A percentile compares a stretch with the other conserved stretches of the same genome.
phyloP scores from a whole-genome alignment of 2,888 invertebrate species.

The Neocrepidodera transversa region DNA sequence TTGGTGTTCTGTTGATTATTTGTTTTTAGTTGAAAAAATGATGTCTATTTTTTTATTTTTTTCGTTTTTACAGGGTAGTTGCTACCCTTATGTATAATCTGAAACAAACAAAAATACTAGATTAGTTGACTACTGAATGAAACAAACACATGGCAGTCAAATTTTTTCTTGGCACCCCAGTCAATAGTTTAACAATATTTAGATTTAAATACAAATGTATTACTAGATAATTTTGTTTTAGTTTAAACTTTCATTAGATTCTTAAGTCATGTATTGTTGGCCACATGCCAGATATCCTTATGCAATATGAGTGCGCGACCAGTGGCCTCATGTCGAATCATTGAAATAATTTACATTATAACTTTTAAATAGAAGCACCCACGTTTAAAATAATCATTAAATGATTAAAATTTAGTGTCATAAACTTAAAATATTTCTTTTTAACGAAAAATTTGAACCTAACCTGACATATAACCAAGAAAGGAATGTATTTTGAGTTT shows the following conservation, averaged over 20 bases:
- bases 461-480: too few species aligned
- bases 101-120: conserved; percentile 44
- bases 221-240: background rate
- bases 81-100: conserved; percentile 49
- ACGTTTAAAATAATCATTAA: too few species aligned
- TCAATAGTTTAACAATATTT: too few species aligned
- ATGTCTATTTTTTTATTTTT: conserved; percentile 31
- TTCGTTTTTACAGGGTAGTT: conserved; percentile 39
- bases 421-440: too few species aligned
- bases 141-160: too few species aligned
- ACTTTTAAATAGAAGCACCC: background rate
- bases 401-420: too few species aligned
- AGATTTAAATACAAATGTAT: background rate
- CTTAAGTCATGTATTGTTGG: background rate
- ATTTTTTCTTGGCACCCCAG: too few species aligned
- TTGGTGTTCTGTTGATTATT: conserved; percentile 40
- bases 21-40: conserved; percentile 34
- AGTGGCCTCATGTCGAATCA: background rate
- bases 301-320: background rate
- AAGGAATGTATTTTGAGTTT: too few species aligned
- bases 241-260: background rate
- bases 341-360: background rate
- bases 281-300: background rate
- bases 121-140: conserved; percentile 2
- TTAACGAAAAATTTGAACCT: too few species aligned